A percentile compares a stretch with the other conserved stretches of the same genome.
Conservation (phyloP, 1,140 invertebrate genomes). For the Triops longicaudatus region DNA sequence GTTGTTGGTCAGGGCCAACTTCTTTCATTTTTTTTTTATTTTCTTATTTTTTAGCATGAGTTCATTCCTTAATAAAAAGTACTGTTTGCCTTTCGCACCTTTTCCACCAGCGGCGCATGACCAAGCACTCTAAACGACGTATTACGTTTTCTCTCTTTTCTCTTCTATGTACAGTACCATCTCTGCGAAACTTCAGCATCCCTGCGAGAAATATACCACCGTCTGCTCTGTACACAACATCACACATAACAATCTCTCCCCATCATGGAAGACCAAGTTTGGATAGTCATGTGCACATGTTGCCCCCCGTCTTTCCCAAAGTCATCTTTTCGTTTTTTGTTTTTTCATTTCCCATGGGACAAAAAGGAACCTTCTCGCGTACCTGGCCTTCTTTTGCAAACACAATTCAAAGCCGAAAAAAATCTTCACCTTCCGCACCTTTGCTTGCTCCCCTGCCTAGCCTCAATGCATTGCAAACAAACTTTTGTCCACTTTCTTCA, state of each 20-base stretch:
- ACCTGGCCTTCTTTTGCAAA: not conserved
- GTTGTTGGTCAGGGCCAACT: not conserved
- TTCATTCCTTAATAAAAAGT: not conserved
- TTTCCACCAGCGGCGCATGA: not conserved
- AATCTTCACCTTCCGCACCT: not conserved
- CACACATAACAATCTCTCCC: not conserved
- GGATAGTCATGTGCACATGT: conserved; percentile 7
- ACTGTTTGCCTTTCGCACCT: conserved; percentile 5
- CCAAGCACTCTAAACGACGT: conserved; percentile 10
- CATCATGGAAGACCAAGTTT: not conserved
- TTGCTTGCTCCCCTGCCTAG: not conserved
- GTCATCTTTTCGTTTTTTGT: not conserved
- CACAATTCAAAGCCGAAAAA: not conserved
- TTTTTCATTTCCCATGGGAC: not conserved
- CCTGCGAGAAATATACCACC: not conserved
- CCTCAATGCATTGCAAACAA: not conserved
- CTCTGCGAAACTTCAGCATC: not conserved
- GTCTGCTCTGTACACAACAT: not conserved
- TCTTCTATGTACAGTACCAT: not conserved
- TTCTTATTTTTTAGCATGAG: too few relatives aligned
- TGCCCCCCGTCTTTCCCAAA: not conserved
- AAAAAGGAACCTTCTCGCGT: not conserved
- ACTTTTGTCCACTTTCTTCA: not conserved
- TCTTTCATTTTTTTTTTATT: not conserved
- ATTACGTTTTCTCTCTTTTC: not conserved